Conservation (phyloP, 2,888 invertebrate genomes). For the Ophraella communa region DNA sequence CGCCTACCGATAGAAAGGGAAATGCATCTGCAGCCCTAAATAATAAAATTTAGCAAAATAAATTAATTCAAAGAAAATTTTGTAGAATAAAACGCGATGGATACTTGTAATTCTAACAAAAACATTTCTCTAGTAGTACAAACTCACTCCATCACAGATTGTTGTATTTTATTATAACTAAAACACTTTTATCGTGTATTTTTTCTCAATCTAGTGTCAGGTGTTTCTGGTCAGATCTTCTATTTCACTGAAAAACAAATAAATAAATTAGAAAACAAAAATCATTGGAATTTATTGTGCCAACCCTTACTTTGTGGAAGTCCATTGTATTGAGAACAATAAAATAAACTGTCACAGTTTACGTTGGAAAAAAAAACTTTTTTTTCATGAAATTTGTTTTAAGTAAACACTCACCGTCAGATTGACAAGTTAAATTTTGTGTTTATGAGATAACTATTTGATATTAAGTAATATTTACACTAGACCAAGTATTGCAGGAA, state of each 20-base stretch:
- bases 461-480: too few relatives aligned
- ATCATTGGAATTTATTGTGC: too few relatives aligned
- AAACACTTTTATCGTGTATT: slow-evolving; percentile 9
- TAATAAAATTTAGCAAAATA: not conserved
- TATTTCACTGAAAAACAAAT: slow-evolving; percentile 27
- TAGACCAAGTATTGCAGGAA: too few relatives aligned
- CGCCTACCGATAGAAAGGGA: not conserved
- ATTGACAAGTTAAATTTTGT: too few relatives aligned
- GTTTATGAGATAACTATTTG: too few relatives aligned
- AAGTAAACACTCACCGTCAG: too few relatives aligned
- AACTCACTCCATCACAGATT: slow-evolving; percentile 32
- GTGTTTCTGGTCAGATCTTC: slow-evolving; percentile 25
- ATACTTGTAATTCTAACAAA: slow-evolving; percentile 19
- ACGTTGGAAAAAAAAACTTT: too few relatives aligned
- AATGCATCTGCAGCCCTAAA: not conserved
- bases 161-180: slow-evolving; percentile 13
- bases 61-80: not conserved
- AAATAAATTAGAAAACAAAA: not conserved
- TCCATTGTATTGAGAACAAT: too few relatives aligned
- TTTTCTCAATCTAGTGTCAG: slow-evolving; percentile 26
- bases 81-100: slow-evolving; percentile 4
- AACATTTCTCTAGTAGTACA: slow-evolving; percentile 16
- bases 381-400: too few relatives aligned
- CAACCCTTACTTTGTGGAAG: too few relatives aligned
- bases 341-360: too few relatives aligned